Conservation (phyloP, 2,797 vertebrate genomes). For the Presbytis comata region DNA sequence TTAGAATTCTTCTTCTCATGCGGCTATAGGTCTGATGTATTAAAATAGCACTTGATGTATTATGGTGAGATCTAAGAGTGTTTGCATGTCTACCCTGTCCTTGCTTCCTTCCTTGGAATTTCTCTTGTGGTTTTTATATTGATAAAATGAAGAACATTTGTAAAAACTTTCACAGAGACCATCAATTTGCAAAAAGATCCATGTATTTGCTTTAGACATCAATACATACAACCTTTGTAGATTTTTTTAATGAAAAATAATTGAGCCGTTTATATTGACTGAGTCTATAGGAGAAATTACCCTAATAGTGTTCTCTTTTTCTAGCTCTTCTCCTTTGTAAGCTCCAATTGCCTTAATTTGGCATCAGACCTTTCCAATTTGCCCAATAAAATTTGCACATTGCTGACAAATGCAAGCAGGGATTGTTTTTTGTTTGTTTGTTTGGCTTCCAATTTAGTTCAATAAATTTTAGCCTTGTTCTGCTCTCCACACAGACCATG, state of each 20-base stretch:
- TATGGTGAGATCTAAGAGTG: background rate
- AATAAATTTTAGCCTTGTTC: background rate
- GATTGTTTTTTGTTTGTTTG: background rate
- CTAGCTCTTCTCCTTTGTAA: background rate
- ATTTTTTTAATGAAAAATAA: background rate
- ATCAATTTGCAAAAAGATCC: conserved; percentile 25
- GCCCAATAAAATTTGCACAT: background rate
- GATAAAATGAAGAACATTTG: conserved; percentile 51
- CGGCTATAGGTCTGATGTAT: background rate
- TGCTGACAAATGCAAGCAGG: background rate
- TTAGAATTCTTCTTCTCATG: background rate
- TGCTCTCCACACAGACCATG: background rate
- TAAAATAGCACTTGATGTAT: conserved; percentile 20
- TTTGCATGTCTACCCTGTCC: background rate
- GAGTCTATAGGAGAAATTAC: background rate
- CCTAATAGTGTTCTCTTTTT: background rate
- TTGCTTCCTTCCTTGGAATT: conserved; percentile 41
- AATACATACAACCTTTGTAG: background rate
- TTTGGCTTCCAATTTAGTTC: background rate
- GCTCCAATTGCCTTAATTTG: background rate
- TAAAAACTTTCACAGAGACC: conserved; percentile 4
- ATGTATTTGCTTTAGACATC: background rate
- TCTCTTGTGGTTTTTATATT: background rate
- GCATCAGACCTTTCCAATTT: background rate
- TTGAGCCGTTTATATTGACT: background rate